Evolutionary conservation across 2,113 vertebrate genomes (phyloP).

Genomic region (Larimichthys polyactis): DNA sequence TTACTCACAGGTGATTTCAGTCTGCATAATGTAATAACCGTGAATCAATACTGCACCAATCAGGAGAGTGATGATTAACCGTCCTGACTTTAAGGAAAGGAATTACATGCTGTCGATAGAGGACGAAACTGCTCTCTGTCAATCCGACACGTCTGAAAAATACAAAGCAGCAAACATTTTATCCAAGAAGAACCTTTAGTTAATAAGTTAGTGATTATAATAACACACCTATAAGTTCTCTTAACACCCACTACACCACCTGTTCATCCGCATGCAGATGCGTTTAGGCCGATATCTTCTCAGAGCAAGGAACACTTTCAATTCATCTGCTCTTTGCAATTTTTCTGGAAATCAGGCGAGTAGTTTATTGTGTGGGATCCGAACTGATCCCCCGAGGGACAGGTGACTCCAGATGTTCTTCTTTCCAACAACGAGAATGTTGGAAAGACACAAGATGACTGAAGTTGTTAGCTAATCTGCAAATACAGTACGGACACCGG

Average conservation of each 20-base stretch:
- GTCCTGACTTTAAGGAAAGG: background rate
- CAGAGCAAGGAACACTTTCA: background rate
- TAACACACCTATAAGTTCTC: background rate
- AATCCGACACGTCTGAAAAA: background rate
- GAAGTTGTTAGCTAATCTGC: background rate
- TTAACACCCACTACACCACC: background rate
- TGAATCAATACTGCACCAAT: background rate
- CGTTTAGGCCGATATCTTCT: background rate
- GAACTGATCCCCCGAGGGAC: background rate
- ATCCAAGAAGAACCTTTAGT: background rate
- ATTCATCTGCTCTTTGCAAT: background rate
- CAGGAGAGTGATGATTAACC: background rate
- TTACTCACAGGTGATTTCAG: background rate
- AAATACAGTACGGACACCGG: background rate
- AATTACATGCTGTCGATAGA: background rate
- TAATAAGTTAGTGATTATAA: background rate
- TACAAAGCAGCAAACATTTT: background rate
- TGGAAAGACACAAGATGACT: background rate
- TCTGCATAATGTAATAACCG: background rate
- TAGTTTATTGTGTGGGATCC: background rate
- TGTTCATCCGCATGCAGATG: background rate
- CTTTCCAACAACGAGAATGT: background rate
- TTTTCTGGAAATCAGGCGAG: background rate
- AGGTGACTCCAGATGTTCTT: background rate
- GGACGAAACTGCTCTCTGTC: background rate